Base-by-base conservation (phyloP, 2,113 vertebrate genomes). In the Heterochromis multidens region DNA sequence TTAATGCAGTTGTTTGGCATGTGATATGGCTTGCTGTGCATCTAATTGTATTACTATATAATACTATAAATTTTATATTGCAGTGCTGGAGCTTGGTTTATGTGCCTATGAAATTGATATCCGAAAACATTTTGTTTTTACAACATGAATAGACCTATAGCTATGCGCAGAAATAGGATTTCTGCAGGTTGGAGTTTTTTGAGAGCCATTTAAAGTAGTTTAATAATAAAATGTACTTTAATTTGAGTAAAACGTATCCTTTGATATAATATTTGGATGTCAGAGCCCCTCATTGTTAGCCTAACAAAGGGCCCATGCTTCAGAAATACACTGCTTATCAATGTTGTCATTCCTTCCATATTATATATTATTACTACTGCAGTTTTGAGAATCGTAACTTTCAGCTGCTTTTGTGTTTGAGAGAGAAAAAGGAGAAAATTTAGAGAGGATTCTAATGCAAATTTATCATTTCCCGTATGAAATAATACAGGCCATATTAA, bases 401-500 rank as follows among this genome's bases (percentile, higher is more conserved):
- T 19, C 62, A 74, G 83, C 52, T 13, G 16, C 33, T 83, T 91
- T 88, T 87, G 59, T 81, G 7, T 63, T 37, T 76, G 46, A 85
- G 62, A 52, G n/a, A 81, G 79, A 80, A 81, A 80, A 84, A 27
- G 7, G 23, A 78, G 60, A 40, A 86, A 87, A 88, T 81, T 84
- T 60, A 59, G 29, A 43, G 78, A 83, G 83, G 77, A 88, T 88
- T 93, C 40, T 77, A 46, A 93, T 92, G 92, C 90, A 92, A 93
- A 93, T 92, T 16, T 80, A 79, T 93, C 81, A 59, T 83, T 92
- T 88, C 90, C 79, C 29, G 3, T 82, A 37, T 77, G 87, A 92
- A 92, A 89, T 90, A 86, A 90, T 84, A 91, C 82, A 43, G 86
- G 72, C 81, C 58, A 86, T 89, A 90, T 90, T 91, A 91, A 93